A percentile compares a stretch with the other conserved stretches of the same genome.
phyloP scores from a whole-genome alignment of 1,140 invertebrate species.

The Anoplolepis gracilipes region DNA sequence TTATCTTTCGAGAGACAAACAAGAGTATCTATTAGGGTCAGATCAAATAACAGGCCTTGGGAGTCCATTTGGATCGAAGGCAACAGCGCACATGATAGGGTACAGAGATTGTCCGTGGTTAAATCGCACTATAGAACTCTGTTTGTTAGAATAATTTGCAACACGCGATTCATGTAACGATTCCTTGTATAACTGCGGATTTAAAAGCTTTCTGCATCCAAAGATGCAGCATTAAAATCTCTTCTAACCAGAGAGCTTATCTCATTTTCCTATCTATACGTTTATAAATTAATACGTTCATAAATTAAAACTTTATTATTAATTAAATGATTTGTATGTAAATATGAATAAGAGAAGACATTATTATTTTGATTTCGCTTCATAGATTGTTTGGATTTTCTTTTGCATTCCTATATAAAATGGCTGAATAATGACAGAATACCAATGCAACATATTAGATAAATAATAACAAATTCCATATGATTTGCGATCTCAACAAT shows the following conservation, averaged over 20 bases:
- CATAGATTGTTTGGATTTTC: neutral
- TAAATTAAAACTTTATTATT: neutral
- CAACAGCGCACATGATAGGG: slow-evolving; percentile 54
- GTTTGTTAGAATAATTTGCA: slow-evolving; percentile 40
- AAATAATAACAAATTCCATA: slow-evolving; percentile 37
- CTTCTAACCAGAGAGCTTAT: neutral
- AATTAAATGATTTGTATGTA: neutral
- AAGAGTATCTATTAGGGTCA: slow-evolving; percentile 67
- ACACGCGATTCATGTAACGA: slow-evolving; percentile 35
- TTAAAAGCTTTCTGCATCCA: neutral
- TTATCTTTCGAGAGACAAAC: slow-evolving; percentile 59
- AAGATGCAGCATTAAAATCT: neutral
- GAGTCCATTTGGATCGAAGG: slow-evolving; percentile 64
- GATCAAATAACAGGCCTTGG: slow-evolving; percentile 57
- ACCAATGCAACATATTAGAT: neutral
- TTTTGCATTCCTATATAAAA: neutral
- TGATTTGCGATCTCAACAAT: slow-evolving; percentile 47
- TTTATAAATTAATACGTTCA: neutral
- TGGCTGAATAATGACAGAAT: neutral
- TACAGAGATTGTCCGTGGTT: slow-evolving; percentile 53
- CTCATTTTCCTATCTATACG: neutral
- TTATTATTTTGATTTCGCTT: neutral
- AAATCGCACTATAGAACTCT: slow-evolving; percentile 36
- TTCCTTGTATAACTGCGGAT: slow-evolving; percentile 8
- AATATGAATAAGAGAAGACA: too few relatives aligned